Evolutionary conservation across 2,797 vertebrate genomes (phyloP).

Genomic region (Arnoldichthys spilopterus): DNA sequence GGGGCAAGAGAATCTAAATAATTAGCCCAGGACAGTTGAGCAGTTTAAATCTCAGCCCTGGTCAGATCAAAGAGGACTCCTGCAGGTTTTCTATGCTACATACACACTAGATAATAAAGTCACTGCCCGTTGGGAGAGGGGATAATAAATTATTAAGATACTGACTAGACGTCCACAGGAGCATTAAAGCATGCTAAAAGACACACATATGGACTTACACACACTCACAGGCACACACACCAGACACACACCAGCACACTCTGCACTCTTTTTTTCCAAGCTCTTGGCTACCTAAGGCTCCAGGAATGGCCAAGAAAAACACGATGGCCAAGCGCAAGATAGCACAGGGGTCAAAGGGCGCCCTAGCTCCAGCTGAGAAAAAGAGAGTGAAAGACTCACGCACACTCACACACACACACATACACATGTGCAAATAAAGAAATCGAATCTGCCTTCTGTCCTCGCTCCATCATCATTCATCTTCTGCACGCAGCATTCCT

Average conservation of each 20-base stretch:
- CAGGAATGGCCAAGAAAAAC: slow-evolving; percentile 63
- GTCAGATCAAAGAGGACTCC: slow-evolving; percentile 52
- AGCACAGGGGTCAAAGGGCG: slow-evolving; percentile 54
- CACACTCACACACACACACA: slow-evolving; percentile 20
- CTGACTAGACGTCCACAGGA: slow-evolving; percentile 53
- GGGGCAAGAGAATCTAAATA: not conserved
- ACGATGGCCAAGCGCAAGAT: slow-evolving; percentile 55
- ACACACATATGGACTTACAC: slow-evolving; percentile 39
- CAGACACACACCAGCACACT: slow-evolving; percentile 56
- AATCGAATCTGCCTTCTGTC: slow-evolving; percentile 38
- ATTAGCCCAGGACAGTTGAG: slow-evolving; percentile 10
- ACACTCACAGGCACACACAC: slow-evolving; percentile 30
- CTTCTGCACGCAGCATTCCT: slow-evolving; percentile 2
- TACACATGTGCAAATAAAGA: not conserved
- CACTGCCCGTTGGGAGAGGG: slow-evolving; percentile 48
- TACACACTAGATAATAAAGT: slow-evolving; percentile 57
- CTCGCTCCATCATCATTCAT: not conserved
- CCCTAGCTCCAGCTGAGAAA: slow-evolving; percentile 51
- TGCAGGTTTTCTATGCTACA: slow-evolving; percentile 36
- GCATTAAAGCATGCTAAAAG: slow-evolving; percentile 41
- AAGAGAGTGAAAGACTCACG: slow-evolving; percentile 26
- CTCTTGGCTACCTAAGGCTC: slow-evolving; percentile 58
- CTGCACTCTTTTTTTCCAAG: slow-evolving; percentile 53
- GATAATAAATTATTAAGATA: slow-evolving; percentile 64
- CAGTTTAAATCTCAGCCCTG: slow-evolving; percentile 11